Evolutionary conservation across 2,888 invertebrate genomes (phyloP).

Genomic region (Hirtodrosophila trivittata): DNA sequence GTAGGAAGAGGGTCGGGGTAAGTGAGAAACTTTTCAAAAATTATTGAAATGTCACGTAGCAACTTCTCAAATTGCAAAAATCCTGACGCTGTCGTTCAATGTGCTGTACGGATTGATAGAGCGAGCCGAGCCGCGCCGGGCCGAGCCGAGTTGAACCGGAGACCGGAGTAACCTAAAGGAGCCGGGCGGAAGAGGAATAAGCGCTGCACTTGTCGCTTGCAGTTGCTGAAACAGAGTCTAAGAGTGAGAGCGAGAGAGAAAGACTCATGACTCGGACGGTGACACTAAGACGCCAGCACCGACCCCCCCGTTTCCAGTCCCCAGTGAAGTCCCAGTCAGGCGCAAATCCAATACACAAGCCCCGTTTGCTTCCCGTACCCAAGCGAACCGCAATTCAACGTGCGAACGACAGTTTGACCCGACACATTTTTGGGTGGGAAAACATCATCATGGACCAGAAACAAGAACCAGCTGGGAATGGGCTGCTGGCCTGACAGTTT

Average conservation of each 20-base stretch:
- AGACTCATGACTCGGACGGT: constrained; percentile 48
- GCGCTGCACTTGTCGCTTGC: constrained; percentile 59
- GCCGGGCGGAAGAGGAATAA: constrained; percentile 13
- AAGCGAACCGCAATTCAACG: constrained; percentile 72
- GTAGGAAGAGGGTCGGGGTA: constrained; percentile 18
- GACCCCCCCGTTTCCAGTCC: constrained; percentile 22
- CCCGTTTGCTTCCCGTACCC: constrained; percentile 25
- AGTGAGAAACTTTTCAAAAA: constrained; percentile 82
- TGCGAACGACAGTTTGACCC: constrained; percentile 77
- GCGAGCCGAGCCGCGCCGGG: constrained; percentile 54
- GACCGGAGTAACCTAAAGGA: constrained; percentile 34
- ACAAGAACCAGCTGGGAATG: constrained; percentile 4
- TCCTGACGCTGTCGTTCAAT: constrained; percentile 83
- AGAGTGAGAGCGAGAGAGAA: not conserved
- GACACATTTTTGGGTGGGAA: constrained; percentile 64
- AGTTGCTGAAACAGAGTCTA: constrained; percentile 13
- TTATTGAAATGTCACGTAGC: constrained; percentile 84
- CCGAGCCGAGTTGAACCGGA: constrained; percentile 30
- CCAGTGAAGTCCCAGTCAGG: constrained; percentile 18
- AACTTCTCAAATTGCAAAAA: constrained; percentile 83
- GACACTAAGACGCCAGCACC: constrained; percentile 76
- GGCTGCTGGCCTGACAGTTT: constrained; percentile 37
- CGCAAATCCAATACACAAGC: constrained; percentile 72
- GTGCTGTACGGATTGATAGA: constrained; percentile 82
- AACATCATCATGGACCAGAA: constrained; percentile 47